Conservation (phyloP, 2,797 vertebrate species). For the Tokudaia tokunoshimensis region DNA sequence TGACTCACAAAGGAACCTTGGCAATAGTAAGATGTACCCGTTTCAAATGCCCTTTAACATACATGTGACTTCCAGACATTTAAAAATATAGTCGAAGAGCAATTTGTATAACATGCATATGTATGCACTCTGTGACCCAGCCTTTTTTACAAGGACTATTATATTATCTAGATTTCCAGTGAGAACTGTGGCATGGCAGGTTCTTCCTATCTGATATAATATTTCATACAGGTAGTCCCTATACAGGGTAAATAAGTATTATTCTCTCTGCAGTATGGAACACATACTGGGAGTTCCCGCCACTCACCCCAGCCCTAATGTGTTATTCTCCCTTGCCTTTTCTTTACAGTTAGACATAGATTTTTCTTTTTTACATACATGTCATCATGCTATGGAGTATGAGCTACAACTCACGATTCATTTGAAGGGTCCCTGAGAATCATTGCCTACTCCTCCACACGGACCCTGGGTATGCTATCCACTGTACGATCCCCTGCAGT, state of each 20-base stretch:
- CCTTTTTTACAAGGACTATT: background rate
- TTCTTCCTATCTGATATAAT: background rate
- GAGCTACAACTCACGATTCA: background rate
- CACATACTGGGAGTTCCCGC: background rate
- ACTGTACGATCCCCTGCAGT: background rate
- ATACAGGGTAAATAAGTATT: rapidly evolving
- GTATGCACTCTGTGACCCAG: background rate
- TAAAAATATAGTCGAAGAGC: background rate
- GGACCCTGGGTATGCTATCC: background rate
- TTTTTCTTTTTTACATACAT: background rate
- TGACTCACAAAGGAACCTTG: constrained; percentile 1
- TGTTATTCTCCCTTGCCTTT: background rate
- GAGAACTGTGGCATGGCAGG: background rate
- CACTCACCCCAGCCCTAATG: rapidly evolving
- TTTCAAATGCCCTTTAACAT: background rate
- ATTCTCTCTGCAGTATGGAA: background rate
- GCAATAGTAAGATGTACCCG: background rate
- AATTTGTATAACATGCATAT: background rate
- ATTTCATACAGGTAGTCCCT: background rate
- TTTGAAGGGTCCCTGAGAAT: background rate
- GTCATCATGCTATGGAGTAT: background rate
- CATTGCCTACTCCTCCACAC: background rate
- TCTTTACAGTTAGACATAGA: background rate
- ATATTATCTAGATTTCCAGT: background rate
- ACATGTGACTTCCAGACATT: background rate